phyloP scores from a whole-genome alignment of 2,797 vertebrate genomes.

The Hemitrygon akajei region DNA sequence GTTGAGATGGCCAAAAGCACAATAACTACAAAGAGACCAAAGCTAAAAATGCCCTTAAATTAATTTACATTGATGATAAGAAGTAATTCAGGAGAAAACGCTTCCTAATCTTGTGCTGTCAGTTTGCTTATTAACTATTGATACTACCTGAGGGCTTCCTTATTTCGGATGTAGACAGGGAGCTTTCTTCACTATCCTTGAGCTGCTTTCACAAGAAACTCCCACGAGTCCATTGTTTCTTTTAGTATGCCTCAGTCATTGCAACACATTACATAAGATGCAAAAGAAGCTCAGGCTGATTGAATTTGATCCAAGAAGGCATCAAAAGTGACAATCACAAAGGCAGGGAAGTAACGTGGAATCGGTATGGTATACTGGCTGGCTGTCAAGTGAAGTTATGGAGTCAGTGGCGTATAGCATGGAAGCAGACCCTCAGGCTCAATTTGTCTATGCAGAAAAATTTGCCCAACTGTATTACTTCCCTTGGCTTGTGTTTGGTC shows the following conservation, averaged over 20 bases:
- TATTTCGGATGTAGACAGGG: not conserved
- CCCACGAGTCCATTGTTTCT: not conserved
- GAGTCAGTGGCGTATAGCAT: no score
- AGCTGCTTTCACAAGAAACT: not conserved
- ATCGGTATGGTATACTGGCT: no score
- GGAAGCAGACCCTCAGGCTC: no score
- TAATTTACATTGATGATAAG: not conserved
- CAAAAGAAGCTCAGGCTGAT: not conserved
- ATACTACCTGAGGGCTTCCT: conserved; percentile 12
- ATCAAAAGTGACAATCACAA: no score
- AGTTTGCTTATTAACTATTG: not conserved
- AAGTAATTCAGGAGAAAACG: not conserved
- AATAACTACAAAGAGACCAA: not conserved
- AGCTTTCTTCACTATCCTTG: not conserved
- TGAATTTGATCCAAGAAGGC: not conserved
- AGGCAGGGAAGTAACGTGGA: no score
- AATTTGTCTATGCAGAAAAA: no score
- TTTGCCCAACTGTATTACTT: no score
- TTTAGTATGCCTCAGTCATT: not conserved
- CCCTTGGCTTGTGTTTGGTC: no score
- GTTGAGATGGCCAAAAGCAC: not conserved
- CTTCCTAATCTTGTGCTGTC: not conserved
- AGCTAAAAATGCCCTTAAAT: not conserved
- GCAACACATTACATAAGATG: not conserved
- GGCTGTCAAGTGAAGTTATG: no score